Evolutionary conservation across 2,888 invertebrate species (phyloP).

Genomic region (Sphaerophoria taeniata): DNA sequence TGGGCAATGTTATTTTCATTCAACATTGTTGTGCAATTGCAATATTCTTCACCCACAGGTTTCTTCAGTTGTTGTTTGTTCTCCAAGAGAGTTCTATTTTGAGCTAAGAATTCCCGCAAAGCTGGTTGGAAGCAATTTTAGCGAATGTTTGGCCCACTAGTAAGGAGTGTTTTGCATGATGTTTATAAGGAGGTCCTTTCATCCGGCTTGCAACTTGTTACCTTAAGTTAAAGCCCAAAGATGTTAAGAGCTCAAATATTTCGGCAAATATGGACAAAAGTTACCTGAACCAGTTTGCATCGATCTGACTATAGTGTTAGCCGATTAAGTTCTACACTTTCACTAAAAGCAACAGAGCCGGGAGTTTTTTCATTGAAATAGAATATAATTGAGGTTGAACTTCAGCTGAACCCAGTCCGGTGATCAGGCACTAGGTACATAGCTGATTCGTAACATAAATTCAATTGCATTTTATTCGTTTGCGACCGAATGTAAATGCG

Average conservation of each 20-base stretch:
- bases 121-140: constrained; percentile 96
- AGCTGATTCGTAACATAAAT: constrained; percentile 95
- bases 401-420: constrained; percentile 95
- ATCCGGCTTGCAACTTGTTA: constrained; percentile 87
- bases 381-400: constrained; percentile 96
- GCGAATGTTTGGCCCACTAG: constrained; percentile 96
- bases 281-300: constrained; percentile 93
- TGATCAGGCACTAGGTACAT: constrained; percentile 93
- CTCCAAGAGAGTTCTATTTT: constrained; percentile 92
- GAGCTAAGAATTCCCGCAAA: constrained; percentile 94
- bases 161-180: constrained; percentile 98
- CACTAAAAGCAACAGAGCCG: too few species aligned
- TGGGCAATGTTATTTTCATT: constrained; percentile 98
- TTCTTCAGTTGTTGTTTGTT: constrained; percentile 96
- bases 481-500: constrained; percentile 96
- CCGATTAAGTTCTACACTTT: constrained; percentile 97
- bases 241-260: neutral
- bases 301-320: constrained; percentile 95
- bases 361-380: too few species aligned
- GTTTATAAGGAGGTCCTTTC: constrained; percentile 93
- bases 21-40: constrained; percentile 98
- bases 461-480: constrained; percentile 97
- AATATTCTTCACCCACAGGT: constrained; percentile 96
- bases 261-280: neutral
- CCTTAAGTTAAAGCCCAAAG: constrained; percentile 76